These are phyloP conservation scores for Ferrisia virgata DNA, from an alignment of 2,888 invertebrate species.

Conservation along the genomic window DNA sequence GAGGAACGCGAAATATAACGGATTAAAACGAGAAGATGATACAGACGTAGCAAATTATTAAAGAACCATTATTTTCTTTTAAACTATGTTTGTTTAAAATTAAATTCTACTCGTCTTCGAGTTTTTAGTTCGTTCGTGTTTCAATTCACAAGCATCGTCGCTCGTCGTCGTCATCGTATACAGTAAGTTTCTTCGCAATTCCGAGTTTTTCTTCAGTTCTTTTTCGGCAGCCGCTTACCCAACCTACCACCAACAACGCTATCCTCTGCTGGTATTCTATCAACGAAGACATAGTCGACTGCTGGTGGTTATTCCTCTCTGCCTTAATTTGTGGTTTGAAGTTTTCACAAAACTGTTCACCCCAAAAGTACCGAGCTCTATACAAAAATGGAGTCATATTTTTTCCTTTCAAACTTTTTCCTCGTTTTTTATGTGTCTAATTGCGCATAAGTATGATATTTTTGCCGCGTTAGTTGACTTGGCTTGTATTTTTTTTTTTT, in stretches of 20 bases:
- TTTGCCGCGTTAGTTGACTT: not conserved
- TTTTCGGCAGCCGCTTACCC: not conserved
- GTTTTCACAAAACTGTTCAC: not conserved
- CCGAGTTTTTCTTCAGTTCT: not conserved
- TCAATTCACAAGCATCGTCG: not conserved
- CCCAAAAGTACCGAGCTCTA: not conserved
- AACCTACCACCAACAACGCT: not conserved
- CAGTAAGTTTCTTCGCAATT: not conserved
- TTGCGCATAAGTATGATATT: not conserved
- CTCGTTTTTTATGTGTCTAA: not conserved
- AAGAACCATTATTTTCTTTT: slow-evolving; percentile 32
- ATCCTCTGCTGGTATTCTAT: not conserved
- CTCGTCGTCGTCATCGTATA: not conserved
- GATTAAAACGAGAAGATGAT: slow-evolving; percentile 32
- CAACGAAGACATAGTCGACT: not conserved
- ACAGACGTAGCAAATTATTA: slow-evolving; percentile 32
- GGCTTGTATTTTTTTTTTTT: not conserved
- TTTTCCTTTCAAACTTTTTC: not conserved
- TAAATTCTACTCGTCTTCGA: slow-evolving; percentile 5
- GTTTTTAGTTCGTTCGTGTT: not conserved
- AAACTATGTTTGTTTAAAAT: slow-evolving; percentile 26
- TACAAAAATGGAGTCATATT: not conserved
- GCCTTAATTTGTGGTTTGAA: slow-evolving; percentile 1
- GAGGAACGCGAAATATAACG: slow-evolving; percentile 19
- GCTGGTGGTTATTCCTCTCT: not conserved